These are phyloP conservation scores for Mobula birostris DNA, from an alignment of 2,113 vertebrate genomes.

Conservation along the genomic window DNA sequence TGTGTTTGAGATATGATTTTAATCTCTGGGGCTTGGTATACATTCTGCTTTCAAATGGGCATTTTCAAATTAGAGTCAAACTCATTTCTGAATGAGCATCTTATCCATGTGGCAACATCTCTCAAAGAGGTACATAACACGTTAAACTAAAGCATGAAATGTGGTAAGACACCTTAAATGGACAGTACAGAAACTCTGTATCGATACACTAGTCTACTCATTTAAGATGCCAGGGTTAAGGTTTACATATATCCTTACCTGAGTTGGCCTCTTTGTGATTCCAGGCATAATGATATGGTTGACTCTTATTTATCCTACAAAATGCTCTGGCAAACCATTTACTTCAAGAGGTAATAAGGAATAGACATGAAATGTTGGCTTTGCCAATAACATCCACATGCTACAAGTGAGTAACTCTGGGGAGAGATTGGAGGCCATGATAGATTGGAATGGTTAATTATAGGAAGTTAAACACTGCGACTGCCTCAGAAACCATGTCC, in stretches of 20 bases:
- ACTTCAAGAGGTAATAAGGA: too few species aligned
- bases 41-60: neutral
- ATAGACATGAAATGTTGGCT: too few species aligned
- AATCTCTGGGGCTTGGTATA: neutral
- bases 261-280: too few species aligned
- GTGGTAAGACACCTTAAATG: neutral
- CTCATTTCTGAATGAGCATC: neutral
- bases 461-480: neutral
- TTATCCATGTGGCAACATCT: neutral
- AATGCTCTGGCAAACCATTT: too few species aligned
- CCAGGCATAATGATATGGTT: too few species aligned
- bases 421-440: neutral
- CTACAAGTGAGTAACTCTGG: neutral
- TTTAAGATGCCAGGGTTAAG: too few species aligned
- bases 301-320: too few species aligned
- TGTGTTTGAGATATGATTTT: neutral
- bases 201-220: neutral
- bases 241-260: too few species aligned
- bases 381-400: too few species aligned
- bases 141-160: neutral
- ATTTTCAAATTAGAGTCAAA: neutral
- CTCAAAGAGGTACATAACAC: neutral
- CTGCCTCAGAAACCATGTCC: neutral
- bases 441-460: neutral
- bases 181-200: too few species aligned